Conservation (phyloP, 2,888 invertebrate genomes). For the Polyommatus iphigenia region DNA sequence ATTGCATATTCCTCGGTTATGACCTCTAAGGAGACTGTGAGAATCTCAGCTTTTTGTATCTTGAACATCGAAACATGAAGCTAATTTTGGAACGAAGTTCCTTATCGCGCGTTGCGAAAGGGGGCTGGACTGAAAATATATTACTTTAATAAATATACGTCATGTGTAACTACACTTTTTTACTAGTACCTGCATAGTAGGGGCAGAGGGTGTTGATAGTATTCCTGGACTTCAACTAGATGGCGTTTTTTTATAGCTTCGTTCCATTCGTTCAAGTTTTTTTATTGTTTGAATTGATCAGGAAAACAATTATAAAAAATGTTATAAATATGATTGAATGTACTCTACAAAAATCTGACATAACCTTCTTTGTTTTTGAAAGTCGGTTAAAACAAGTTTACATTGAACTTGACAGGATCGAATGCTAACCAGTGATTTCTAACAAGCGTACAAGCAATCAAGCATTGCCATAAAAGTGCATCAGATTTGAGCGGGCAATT, state of each 20-base stretch:
- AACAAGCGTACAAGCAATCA: slow-evolving; percentile 49
- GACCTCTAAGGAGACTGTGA: background rate
- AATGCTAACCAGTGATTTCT: background rate
- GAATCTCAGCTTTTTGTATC: background rate
- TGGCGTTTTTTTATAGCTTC: too few relatives aligned
- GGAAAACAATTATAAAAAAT: background rate
- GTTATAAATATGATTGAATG: background rate
- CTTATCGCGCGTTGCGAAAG: too few relatives aligned
- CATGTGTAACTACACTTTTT: too few relatives aligned
- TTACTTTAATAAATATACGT: too few relatives aligned
- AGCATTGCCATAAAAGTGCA: slow-evolving; percentile 64
- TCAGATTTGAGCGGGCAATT: slow-evolving; percentile 65
- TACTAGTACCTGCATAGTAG: too few relatives aligned
- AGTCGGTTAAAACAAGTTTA: background rate
- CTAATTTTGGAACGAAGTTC: too few relatives aligned
- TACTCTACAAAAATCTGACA: background rate
- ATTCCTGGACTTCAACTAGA: too few relatives aligned
- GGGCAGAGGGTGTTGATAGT: too few relatives aligned
- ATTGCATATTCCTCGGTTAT: background rate
- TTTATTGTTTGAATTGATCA: too few relatives aligned
- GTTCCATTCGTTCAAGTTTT: too few relatives aligned
- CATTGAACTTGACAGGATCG: background rate
- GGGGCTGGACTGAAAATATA: too few relatives aligned
- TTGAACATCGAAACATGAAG: background rate
- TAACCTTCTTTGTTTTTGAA: background rate